A percentile compares a stretch with the other conserved stretches of the same genome.
Evolutionary conservation across 2,888 invertebrate genomes (phyloP).

Genomic region (Barypeithes pellucidus): DNA sequence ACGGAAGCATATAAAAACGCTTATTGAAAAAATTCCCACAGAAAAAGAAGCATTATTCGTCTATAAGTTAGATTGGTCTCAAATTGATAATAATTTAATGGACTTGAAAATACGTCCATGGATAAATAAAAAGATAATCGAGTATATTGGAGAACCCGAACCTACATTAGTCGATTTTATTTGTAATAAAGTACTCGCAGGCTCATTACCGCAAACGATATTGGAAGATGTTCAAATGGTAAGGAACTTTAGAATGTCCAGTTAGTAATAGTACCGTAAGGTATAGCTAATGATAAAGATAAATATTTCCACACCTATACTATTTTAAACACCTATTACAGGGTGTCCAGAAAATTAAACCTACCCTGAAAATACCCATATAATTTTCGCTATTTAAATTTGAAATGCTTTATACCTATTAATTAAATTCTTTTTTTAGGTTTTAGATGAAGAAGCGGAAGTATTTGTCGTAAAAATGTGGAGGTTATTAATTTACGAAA

Average conservation of each 20-base stretch:
- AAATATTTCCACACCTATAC: too few relatives aligned
- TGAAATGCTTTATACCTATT: not conserved
- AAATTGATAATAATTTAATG: constrained; percentile 85
- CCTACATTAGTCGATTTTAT: constrained; percentile 99
- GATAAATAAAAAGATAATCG: constrained; percentile 99
- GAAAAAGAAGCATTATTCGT: constrained; percentile 97
- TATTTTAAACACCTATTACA: too few relatives aligned
- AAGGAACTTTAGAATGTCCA: constrained; percentile 59
- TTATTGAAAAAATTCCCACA: constrained; percentile 99
- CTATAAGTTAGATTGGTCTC: constrained; percentile 92
- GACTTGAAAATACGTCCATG: constrained; percentile 98
- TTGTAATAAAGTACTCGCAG: constrained; percentile 96
- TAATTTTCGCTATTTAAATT: too few relatives aligned
- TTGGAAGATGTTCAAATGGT: constrained; percentile 99
- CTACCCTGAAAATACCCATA: too few relatives aligned
- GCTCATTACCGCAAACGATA: constrained; percentile 94
- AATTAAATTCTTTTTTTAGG: constrained; percentile 75
- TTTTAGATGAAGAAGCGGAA: constrained; percentile 99
- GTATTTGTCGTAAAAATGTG: constrained; percentile 99
- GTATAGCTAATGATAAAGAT: too few relatives aligned
- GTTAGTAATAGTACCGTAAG: too few relatives aligned
- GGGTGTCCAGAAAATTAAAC: too few relatives aligned
- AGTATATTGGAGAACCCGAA: constrained; percentile 99
- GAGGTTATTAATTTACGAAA: constrained; percentile 99
- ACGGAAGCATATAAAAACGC: constrained; percentile 94